Evolutionary conservation across 2,113 vertebrate genomes (phyloP).

Genomic region (Ceyx margarethae): DNA sequence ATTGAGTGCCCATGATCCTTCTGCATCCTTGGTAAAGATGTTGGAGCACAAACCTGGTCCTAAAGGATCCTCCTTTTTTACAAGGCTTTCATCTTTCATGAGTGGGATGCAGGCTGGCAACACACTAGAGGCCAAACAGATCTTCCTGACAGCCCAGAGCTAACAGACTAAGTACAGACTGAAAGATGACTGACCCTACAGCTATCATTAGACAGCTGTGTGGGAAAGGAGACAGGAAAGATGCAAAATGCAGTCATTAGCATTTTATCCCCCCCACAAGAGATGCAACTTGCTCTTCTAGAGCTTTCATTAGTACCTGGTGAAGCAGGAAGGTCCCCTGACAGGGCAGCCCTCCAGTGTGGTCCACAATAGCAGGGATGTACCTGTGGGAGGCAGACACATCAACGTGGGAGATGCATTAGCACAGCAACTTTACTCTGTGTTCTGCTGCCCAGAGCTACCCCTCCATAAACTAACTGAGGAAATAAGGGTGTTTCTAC

Average conservation of each 20-base stretch:
- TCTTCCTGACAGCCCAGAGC: background rate
- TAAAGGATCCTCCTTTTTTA: background rate
- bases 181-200: background rate
- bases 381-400: slow-evolving; percentile 77
- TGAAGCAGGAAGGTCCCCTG: slow-evolving; percentile 95
- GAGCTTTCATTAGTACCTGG: slow-evolving; percentile 81
- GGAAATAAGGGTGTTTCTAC: background rate
- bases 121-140: background rate
- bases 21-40: background rate
- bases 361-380: slow-evolving; percentile 97
- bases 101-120: background rate
- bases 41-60: background rate
- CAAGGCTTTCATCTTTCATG: background rate
- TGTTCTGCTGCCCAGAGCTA: background rate
- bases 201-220: background rate
- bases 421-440: background rate
- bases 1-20: background rate
- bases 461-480: background rate
- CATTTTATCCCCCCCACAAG: background rate
- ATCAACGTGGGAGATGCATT: background rate
- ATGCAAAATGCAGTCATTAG: background rate
- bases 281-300: background rate
- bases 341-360: slow-evolving; percentile 89
- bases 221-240: background rate
- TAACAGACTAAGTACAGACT: background rate